Conservation (phyloP, 2,797 vertebrate species). For the Dendrocincla fuliginosa region DNA sequence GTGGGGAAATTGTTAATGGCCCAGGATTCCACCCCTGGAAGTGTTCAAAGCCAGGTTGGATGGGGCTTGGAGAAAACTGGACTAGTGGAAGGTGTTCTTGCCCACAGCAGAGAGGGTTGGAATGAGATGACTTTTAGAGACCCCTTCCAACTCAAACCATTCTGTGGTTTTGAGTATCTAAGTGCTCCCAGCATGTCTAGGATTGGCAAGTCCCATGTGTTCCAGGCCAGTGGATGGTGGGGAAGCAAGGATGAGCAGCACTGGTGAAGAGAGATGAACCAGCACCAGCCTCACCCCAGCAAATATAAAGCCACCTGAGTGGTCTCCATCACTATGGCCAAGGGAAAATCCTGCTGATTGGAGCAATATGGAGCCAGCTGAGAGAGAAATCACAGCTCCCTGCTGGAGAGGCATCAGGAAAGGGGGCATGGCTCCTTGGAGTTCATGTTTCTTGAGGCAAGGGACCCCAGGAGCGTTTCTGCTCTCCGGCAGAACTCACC, state of each 20-base stretch:
- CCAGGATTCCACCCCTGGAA: background rate
- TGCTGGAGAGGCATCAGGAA: background rate
- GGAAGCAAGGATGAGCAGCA: rapidly evolving
- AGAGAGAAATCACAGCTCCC: background rate
- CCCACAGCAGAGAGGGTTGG: too few species aligned
- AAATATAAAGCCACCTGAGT: rapidly evolving
- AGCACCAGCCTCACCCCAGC: background rate
- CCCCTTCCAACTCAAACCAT: background rate
- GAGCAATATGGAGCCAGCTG: background rate
- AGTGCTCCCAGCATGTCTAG: background rate
- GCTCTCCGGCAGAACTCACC: background rate
- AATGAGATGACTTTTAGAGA: background rate
- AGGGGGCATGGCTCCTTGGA: background rate
- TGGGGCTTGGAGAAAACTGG: rapidly evolving
- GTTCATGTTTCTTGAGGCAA: background rate
- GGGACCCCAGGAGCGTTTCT: background rate
- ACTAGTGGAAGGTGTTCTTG: background rate
- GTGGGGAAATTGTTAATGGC: background rate
- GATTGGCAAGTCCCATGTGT: rapidly evolving
- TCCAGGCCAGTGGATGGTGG: background rate
- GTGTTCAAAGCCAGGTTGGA: rapidly evolving
- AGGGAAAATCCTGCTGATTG: background rate
- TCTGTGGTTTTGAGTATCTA: background rate
- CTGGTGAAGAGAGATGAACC: background rate
- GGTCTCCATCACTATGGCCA: background rate